A percentile compares a stretch with the other conserved stretches of the same genome.
These are phyloP conservation scores for Pseudomyrmex dendroicus DNA, from an alignment of 1,140 invertebrate genomes.

Conservation along the genomic window DNA sequence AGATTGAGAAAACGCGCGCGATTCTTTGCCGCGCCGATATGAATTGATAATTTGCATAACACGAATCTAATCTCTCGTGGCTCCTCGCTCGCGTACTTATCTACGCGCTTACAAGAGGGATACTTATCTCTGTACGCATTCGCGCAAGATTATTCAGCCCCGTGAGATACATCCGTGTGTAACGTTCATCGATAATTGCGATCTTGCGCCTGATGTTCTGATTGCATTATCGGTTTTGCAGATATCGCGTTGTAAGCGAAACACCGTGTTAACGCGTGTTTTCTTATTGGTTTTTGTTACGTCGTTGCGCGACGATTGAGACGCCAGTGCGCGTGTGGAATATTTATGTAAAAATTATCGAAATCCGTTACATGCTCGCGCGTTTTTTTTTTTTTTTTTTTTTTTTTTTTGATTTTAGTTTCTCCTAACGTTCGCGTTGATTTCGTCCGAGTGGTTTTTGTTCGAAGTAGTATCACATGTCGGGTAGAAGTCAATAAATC, in stretches of 20 bases:
- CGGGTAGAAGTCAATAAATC: conserved; percentile 67
- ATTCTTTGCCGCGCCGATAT: not conserved
- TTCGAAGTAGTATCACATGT: conserved; percentile 59
- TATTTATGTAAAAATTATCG: no score
- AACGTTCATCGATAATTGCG: conserved; percentile 43
- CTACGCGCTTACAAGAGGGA: conserved; percentile 4
- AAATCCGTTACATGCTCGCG: no score
- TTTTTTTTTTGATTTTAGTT: not conserved
- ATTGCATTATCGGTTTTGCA: conserved; percentile 26
- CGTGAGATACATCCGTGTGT: not conserved
- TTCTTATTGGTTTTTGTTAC: not conserved
- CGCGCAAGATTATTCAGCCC: conserved; percentile 35
- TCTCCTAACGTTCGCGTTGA: not conserved
- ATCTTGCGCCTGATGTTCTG: conserved; percentile 7
- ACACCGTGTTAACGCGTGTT: conserved; percentile 16
- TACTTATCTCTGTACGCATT: conserved; percentile 18
- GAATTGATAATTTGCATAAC: conserved; percentile 42
- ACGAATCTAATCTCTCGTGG: conserved; percentile 17
- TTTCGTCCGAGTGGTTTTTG: conserved; percentile 26
- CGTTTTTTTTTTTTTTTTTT: no score
- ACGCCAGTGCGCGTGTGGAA: not conserved
- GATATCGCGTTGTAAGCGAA: conserved; percentile 2
- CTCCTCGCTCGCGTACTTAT: conserved; percentile 6
- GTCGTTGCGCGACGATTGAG: not conserved
- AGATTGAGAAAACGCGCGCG: no score